Percentiles rank a stretch among this genome's conserved stretches.
phyloP scores from a whole-genome alignment of 2,888 invertebrate species.

The Cordilura impudica region DNA sequence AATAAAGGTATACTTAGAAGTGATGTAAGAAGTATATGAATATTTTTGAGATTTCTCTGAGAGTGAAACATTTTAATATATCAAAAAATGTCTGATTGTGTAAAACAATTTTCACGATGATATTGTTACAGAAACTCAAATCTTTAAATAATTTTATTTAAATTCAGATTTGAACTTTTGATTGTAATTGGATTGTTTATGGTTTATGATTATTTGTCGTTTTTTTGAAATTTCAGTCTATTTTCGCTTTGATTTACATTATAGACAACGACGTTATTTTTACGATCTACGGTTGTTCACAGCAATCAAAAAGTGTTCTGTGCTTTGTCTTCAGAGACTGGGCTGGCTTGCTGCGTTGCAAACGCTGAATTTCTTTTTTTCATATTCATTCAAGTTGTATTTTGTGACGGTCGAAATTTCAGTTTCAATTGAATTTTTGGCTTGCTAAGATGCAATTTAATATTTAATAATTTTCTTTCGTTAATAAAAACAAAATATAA shows the following conservation, averaged over 20 bases:
- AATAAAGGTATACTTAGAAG: too few species aligned
- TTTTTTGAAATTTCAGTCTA: not conserved
- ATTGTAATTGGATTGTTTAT: constrained; percentile 8
- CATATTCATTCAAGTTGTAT: constrained; percentile 50
- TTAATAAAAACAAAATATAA: not conserved
- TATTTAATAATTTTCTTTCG: too few species aligned
- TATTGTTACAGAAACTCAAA: too few species aligned
- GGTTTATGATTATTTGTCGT: not conserved
- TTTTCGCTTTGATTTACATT: not conserved
- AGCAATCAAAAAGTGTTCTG: constrained; percentile 60
- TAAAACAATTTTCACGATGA: too few species aligned
- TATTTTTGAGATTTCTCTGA: too few species aligned
- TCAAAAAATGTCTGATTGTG: too few species aligned
- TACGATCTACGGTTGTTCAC: constrained; percentile 61
- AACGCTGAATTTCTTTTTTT: constrained; percentile 60
- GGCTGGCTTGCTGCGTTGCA: constrained; percentile 65
- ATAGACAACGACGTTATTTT: constrained; percentile 26
- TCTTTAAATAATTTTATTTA: not conserved
- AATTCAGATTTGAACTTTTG: not conserved
- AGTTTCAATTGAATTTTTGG: constrained; percentile 32
- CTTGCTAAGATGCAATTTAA: constrained; percentile 18
- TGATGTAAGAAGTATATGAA: too few species aligned
- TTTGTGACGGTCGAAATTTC: constrained; percentile 40
- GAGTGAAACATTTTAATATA: too few species aligned
- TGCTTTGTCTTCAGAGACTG: constrained; percentile 49